phyloP scores from a whole-genome alignment of 2,797 vertebrate species.

The Esox lucius region DNA sequence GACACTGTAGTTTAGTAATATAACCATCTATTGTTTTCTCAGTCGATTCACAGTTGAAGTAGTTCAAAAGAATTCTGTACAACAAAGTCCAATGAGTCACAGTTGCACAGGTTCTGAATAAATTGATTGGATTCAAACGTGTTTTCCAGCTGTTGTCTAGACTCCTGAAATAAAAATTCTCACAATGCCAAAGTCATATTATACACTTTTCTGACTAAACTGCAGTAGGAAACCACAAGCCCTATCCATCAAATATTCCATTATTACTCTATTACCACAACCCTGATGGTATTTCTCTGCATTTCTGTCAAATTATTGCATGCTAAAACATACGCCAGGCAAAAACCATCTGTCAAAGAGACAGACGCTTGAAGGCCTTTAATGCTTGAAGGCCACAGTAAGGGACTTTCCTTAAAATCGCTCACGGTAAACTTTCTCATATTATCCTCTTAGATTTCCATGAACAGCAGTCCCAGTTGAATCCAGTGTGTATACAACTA shows the following conservation, averaged over 20 bases:
- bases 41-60: no score
- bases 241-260: not conserved
- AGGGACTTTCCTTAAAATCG: not conserved
- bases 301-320: not conserved
- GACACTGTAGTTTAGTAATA: no score
- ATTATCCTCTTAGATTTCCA: not conserved
- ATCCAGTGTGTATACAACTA: not conserved
- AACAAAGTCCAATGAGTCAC: no score
- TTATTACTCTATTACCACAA: not conserved
- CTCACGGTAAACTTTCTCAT: not conserved
- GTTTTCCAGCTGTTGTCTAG: no score
- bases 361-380: not conserved
- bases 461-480: not conserved
- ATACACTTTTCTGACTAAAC: not conserved
- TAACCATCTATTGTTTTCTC: no score
- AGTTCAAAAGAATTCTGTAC: no score
- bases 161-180: not conserved
- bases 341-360: not conserved
- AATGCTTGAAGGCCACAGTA: not conserved
- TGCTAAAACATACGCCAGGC: not conserved
- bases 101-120: no score
- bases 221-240: not conserved
- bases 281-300: not conserved
- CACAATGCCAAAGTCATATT: not conserved
- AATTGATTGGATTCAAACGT: no score